Conservation (phyloP, 2,888 invertebrate genomes). For the Ophraella communa region DNA sequence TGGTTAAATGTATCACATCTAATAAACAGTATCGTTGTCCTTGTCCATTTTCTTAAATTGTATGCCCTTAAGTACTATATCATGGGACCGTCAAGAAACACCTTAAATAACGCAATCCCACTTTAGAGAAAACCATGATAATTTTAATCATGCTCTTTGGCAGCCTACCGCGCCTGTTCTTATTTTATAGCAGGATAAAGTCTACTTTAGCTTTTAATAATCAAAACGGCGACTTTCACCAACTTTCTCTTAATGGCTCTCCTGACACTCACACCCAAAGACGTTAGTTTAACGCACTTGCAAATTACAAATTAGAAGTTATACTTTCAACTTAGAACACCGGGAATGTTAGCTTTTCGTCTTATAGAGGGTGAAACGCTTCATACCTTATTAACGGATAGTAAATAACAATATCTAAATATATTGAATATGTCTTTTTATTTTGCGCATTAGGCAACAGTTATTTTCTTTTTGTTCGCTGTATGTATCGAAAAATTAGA, state of each 20-base stretch:
- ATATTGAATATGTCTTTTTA: too few species aligned
- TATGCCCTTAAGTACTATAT: conserved; percentile 3
- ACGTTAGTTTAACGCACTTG: conserved; percentile 58
- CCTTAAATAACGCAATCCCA: conserved; percentile 59
- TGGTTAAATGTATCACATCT: too few species aligned
- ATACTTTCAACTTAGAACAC: conserved; percentile 48
- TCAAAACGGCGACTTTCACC: conserved; percentile 58
- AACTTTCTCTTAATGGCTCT: conserved; percentile 57
- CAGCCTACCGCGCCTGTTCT: conserved; percentile 39
- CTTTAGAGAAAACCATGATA: conserved; percentile 56
- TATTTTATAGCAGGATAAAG: conserved; percentile 49
- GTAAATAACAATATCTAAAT: not conserved
- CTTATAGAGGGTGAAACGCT: conserved; percentile 11
- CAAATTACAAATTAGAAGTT: conserved; percentile 59
- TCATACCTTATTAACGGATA: not conserved
- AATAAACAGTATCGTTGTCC: not conserved
- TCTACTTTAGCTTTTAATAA: conserved; percentile 55
- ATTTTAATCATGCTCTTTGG: conserved; percentile 56
- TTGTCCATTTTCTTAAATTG: conserved; percentile 1
- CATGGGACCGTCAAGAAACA: conserved; percentile 50
- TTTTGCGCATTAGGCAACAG: too few species aligned
- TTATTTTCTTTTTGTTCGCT: too few species aligned
- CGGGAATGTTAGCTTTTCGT: not conserved
- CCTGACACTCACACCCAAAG: conserved; percentile 55
- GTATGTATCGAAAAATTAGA: too few species aligned